Base-by-base conservation (phyloP, 2,797 vertebrate genomes). In the Enteromius afrohamiltoni region DNA sequence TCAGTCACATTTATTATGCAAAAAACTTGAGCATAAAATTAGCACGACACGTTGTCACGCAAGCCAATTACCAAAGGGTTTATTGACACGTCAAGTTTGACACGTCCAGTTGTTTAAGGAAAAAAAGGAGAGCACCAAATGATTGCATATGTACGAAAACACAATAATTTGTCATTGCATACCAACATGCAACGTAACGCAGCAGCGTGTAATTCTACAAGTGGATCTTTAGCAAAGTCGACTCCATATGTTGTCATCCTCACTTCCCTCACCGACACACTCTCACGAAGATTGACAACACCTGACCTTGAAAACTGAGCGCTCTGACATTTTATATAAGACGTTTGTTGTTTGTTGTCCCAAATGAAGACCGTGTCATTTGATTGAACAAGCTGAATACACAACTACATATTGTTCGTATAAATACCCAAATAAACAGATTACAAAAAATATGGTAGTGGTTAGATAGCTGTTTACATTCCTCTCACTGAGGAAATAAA, bases 351-450 rank as follows among this genome's bases (percentile, higher is more conserved):
- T 93, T 92, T 89, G 82, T 88, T 90, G 87, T 90, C 89, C 80
- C 87, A 88, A 91, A 93, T 92, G 89, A 86, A 87, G 86, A 86
- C 88, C 74, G 83, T 92, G 93, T 92, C 91, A 89, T 91, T 83
- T 79, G n/a, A 87, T 65, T 79, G 73, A 68, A 88, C 85, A 87
- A 85, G 85, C 80, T 90, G 90, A 93, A 89, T 85, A 90, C 89
- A 93, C 89, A 92, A 92, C 91, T 90, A 88, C 84, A 90, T 90
- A 89, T 85, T 91, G 69, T 31, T 85, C 87, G 83, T 90, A 89
- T 94, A 95, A 95, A 94, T 93, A 95, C 87, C 90, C 91, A 93
- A 94, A 94, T 93, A 94, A 94, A 94, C 91, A 93, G 85, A 86
- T 89, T 85, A 89, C 83, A 88, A 90, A 92, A 91, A 91, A 87